Evolutionary conservation across 2,888 invertebrate species (phyloP).

Genomic region (Zygaena filipendulae): DNA sequence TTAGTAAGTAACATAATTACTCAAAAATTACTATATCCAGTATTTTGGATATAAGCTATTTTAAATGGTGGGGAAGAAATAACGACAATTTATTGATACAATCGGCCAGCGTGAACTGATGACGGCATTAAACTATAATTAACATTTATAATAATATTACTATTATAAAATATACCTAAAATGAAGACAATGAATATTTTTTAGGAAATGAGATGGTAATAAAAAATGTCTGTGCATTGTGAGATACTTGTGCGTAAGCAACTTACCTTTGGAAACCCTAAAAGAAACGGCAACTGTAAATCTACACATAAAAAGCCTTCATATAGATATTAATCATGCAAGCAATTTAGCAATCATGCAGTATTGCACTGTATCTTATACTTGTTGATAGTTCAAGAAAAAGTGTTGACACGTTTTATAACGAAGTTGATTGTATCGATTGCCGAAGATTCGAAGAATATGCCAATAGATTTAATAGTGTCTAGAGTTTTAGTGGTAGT

Average conservation of each 20-base stretch:
- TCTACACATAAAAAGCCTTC: constrained; percentile 65
- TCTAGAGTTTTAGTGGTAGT: constrained; percentile 46
- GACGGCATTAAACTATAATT: no score
- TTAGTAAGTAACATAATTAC: no score
- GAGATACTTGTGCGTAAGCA: constrained; percentile 16
- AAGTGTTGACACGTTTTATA: constrained; percentile 33
- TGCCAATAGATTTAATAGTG: constrained; percentile 23
- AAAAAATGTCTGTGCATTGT: background rate
- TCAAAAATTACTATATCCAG: no score
- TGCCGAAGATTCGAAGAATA: background rate
- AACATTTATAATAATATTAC: no score
- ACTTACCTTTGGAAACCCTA: constrained; percentile 25
- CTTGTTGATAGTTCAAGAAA: constrained; percentile 23
- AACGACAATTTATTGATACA: no score
- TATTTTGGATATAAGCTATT: no score
- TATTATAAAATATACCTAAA: no score
- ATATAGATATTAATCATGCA: constrained; percentile 52
- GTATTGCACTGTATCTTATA: constrained; percentile 46
- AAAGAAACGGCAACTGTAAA: constrained; percentile 23
- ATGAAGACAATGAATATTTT: no score
- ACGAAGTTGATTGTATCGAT: no score
- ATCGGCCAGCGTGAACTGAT: no score
- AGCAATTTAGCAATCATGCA: constrained; percentile 55
- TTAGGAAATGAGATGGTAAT: no score
- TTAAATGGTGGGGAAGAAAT: no score